Evolutionary conservation across 2,113 vertebrate species (phyloP).

Genomic region (Sarotherodon lohbergeri): DNA sequence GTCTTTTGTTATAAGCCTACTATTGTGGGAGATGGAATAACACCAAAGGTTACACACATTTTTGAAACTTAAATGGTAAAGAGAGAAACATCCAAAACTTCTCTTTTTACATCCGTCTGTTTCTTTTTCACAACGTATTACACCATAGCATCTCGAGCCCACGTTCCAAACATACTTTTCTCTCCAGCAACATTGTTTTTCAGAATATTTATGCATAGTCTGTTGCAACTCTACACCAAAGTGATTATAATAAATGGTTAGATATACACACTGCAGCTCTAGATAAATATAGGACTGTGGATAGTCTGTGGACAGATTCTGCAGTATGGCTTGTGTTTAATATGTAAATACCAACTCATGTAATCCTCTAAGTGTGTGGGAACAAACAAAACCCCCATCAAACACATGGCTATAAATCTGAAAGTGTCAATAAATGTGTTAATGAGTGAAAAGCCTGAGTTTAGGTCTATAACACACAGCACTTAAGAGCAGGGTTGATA

Average conservation of each 20-base stretch:
- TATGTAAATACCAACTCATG: slow-evolving; percentile 16
- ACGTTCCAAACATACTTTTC: background rate
- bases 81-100: background rate
- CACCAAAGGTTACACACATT: background rate
- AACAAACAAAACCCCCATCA: background rate
- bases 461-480: background rate
- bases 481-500: background rate
- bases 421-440: background rate
- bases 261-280: background rate
- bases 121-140: background rate
- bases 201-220: background rate
- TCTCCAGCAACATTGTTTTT: background rate
- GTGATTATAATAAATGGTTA: background rate
- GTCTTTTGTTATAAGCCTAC: background rate
- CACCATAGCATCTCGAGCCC: background rate
- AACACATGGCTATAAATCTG: background rate
- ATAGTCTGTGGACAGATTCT: background rate
- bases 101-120: background rate
- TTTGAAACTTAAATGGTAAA: background rate
- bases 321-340: background rate
- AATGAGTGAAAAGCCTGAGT: background rate
- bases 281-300: background rate
- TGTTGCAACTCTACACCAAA: background rate
- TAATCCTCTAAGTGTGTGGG: background rate
- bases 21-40: slow-evolving; percentile 12